Base-by-base conservation (phyloP, 2,888 invertebrate species). In the Dioctria rufipes region DNA sequence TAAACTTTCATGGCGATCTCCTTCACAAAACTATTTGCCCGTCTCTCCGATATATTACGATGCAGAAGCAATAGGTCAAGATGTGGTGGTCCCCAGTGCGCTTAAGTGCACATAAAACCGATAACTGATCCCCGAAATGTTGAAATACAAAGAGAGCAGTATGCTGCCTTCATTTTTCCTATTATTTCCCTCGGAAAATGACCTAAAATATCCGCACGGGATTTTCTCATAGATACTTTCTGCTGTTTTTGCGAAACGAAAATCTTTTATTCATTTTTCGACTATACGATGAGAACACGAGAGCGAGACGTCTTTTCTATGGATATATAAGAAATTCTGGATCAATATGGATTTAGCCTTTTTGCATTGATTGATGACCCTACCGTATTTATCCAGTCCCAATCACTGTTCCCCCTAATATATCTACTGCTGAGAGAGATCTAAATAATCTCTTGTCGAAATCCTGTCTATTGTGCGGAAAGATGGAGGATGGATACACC, bases 281-380 rank as follows among this genome's bases (percentile, higher is more conserved):
- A 25, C 25, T 25, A 25, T 25, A 25, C 25, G 25, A 25, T 25
- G 25, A 25, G 2, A 25, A 25, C 43, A 40, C 40, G 42, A 42
- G 25, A 25, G 25, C 39, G 58, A 42, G 25, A 6, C 11, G 8
- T 40, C 42, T 11, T 51, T 42, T 25, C 25, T 25, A 2, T 25
- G 51, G 60, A 73, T 73, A 60, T 42, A n/a, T 43, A 73, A 73
- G 73, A 58, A 58, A 40, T 5, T 58, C 42, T 25, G 73, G 51
- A 69, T 60, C 73, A 60, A 73, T 73, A 73, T 40, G 54, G 60
- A 58, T 73, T 58, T 54, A 11, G 54, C 73, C 51, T 73, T 39
- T 73, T 73, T 73, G 73, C 58, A 73, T 73, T 73, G 73, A 73
- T 73, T 73, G 73, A 73, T 73, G 73, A 73, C 73, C 73, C 58